Base-by-base conservation (phyloP, 1,140 invertebrate genomes). In the Capitella teleta region DNA sequence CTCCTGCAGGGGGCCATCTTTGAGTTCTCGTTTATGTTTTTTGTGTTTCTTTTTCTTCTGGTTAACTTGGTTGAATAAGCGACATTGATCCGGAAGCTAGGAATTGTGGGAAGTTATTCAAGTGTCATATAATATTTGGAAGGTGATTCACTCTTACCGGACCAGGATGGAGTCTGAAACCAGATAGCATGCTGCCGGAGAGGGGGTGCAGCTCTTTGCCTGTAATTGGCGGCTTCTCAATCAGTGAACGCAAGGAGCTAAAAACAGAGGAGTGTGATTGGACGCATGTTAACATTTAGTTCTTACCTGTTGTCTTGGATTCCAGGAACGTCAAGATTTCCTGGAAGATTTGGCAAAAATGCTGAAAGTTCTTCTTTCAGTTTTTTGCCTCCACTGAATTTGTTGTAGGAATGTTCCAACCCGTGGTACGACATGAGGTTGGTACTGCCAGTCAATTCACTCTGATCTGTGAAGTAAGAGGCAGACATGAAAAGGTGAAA, bases 351-450 rank as follows among this genome's bases (percentile, higher is more conserved):
- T 28, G 90, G 91, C 47, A 97, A 75, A 70, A 97, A 96, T 14
- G 91, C 90, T 30, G 89, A 93, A 40, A 96, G 71, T 51, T 90
- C 88, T 70, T 96, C 91, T 68, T 93, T 94, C 4, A 93, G 79
- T 59, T 74, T 95, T 66, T 94, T 92, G 32, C 45, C 40, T n/a
- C 90, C 89, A 76, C 88, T 93, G 74, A 95, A 95, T 78, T 95
- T 96, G 74, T 86, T 94, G 70, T 95, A 94, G 19, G 91, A 91
- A 74, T 96, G 91, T 74, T 96, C 90, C 37, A 97, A 76, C 47
- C 87, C 87, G 83, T 96, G 87, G 78, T 89, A 85, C 58, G 82
- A 82, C 85, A 97, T 93, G 70, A 97, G 82, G 79, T 97, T 96
- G 57, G 86, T 93, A 62, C 90, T 88, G 52, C 92, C 93, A 44